Evolutionary conservation across 2,797 vertebrate genomes (phyloP), one percentile per base, ranked within the genome.

Genomic region (Adrianichthys oophorus): DNA sequence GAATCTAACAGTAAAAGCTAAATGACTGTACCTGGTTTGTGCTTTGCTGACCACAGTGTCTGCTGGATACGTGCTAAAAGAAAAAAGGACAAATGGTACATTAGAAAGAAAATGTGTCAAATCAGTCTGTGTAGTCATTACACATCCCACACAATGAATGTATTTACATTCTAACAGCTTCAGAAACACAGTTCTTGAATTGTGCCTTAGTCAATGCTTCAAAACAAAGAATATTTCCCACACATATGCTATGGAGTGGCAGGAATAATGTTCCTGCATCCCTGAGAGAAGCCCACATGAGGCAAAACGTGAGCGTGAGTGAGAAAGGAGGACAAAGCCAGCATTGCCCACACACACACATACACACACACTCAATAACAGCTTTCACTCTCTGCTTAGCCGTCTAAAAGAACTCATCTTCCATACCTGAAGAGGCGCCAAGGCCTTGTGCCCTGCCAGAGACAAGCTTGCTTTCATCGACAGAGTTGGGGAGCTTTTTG

Each of bases 31-130:
- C 98, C 96, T 98, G 98, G 64, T 95, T 95, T 52, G 96, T 98
- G 91, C 95, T 99, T 87, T 98, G 97, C 89, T 98, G 98, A 76
- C 97, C 96, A 76, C 95, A 98, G 93, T 99, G 97, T 79, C 96
- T 92, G 87, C 97, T 99, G 87, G 98, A 98, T 72, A 98, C 92
- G 82, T 99, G 98, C 98, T 99, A 85, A 82, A 68, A 90, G 84
- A 58, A 46, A 4, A 58, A 7, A 7, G 13, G 18, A 51, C 15
- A 21, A 15, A 43, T 6, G 29, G 18, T 23, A 42, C 12, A 57
- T 84, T 66, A 56, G 42, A 79, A 78, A 69, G 63, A 50, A 69
- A 58, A 84, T 4, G 72, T 60, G 63, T 84, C 58, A 80, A 68
- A 80, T 84, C 47, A 84, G 58, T 84, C 24, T 4, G 45, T 37